These are phyloP conservation scores for Rhodeus uyekii DNA, from an alignment of 2,797 vertebrate species.

Conservation along the genomic window DNA sequence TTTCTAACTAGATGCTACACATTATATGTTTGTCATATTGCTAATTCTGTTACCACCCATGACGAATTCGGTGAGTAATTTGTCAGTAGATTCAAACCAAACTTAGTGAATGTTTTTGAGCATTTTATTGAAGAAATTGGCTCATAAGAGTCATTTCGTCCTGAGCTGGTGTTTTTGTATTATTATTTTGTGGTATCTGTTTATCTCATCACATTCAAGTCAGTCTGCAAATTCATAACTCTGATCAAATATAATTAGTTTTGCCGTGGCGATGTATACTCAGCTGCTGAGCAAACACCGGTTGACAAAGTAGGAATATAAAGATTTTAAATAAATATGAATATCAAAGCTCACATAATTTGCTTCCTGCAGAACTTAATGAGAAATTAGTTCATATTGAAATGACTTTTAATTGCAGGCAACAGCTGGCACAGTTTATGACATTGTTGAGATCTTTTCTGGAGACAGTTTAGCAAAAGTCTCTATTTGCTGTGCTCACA, in stretches of 20 bases:
- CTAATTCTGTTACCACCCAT: not conserved
- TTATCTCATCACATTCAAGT: conserved; percentile 15
- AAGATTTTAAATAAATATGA: conserved; percentile 7
- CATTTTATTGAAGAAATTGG: not conserved
- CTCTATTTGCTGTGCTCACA: not conserved
- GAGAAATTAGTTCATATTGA: not conserved
- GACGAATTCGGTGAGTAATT: not conserved
- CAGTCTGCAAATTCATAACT: conserved; percentile 9
- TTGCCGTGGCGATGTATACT: not conserved
- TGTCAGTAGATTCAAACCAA: not conserved
- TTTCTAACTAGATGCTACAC: not conserved
- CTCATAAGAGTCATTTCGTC: not conserved
- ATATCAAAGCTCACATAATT: not conserved
- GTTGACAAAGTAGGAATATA: conserved; percentile 1
- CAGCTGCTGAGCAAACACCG: not conserved
- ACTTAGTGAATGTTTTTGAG: not conserved
- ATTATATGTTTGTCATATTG: not conserved
- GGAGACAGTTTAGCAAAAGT: not conserved
- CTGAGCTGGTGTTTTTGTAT: not conserved
- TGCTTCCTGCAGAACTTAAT: not conserved
- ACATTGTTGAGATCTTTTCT: not conserved
- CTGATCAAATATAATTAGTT: conserved; percentile 12
- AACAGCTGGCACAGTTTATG: not conserved
- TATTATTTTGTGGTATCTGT: conserved; percentile 11
- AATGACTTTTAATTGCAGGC: conserved; percentile 4